phyloP scores from a whole-genome alignment of 2,888 invertebrate genomes.

The Poecilobothrus nobilitatus region DNA sequence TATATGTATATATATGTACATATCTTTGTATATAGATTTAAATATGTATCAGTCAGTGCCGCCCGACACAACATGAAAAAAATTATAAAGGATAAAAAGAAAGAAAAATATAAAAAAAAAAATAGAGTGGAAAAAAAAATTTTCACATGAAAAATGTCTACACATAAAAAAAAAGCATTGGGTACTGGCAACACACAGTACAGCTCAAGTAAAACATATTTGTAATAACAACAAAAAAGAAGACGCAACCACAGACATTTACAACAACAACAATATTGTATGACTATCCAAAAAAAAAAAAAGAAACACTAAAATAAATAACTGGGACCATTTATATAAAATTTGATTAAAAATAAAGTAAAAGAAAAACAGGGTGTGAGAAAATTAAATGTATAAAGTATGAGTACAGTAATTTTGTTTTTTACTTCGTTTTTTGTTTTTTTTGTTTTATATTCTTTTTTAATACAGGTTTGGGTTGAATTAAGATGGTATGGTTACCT shows the following conservation, averaged over 20 bases:
- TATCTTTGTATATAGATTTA: too few relatives aligned
- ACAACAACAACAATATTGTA: not conserved
- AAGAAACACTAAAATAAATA: not conserved
- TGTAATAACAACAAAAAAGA: not conserved
- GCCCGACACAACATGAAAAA: conserved; percentile 4
- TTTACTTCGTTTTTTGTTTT: too few relatives aligned
- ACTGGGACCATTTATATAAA: not conserved
- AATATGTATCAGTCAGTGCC: not conserved
- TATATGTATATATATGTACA: too few relatives aligned
- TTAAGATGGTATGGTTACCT: too few relatives aligned
- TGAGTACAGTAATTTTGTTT: too few relatives aligned
- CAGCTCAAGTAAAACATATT: not conserved
- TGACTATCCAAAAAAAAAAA: too few relatives aligned
- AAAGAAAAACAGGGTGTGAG: not conserved
- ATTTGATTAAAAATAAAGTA: not conserved
- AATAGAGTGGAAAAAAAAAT: not conserved
- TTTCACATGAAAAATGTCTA: conserved; percentile 6
- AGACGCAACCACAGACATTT: conserved; percentile 6
- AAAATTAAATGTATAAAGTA: not conserved
- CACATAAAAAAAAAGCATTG: not conserved
- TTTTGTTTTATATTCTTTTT: too few relatives aligned
- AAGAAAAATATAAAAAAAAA: not conserved
- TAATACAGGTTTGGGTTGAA: too few relatives aligned
- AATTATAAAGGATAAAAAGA: not conserved
- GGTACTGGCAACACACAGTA: not conserved